phyloP scores from a whole-genome alignment of 1,140 invertebrate genomes.

The Manduca sexta region DNA sequence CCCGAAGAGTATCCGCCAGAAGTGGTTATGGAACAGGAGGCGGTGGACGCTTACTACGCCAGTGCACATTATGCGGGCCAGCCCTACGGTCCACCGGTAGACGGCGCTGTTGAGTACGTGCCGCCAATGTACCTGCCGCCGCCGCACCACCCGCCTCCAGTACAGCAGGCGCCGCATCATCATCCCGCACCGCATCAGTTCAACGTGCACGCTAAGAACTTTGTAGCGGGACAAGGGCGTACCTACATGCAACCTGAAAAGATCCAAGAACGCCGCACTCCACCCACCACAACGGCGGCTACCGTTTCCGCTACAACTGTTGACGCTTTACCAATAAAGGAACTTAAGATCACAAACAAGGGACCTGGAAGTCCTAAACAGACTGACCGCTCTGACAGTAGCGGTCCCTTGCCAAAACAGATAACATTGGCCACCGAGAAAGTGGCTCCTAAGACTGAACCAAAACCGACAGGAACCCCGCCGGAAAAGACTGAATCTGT shows the following conservation, averaged over 20 bases:
- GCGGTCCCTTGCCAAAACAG: constrained; percentile 6
- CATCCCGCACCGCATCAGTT: constrained; percentile 64
- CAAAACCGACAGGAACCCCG: constrained; percentile 42
- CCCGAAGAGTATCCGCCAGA: constrained; percentile 67
- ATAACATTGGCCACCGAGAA: constrained; percentile 3
- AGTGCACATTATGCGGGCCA: constrained; percentile 51
- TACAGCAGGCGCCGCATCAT: constrained; percentile 33
- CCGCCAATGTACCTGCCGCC: constrained; percentile 57
- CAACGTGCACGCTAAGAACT: constrained; percentile 70
- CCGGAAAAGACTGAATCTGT: constrained; percentile 38
- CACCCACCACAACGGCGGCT: constrained; percentile 21
- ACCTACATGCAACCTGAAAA: constrained; percentile 45
- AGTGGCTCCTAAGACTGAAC: constrained; percentile 7
- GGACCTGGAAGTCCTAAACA: constrained; percentile 57
- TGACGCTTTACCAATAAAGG: constrained; percentile 62
- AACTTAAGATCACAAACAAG: constrained; percentile 61
- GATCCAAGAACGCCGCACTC: constrained; percentile 41
- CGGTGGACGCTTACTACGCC: constrained; percentile 65
- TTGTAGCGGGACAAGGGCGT: constrained; percentile 60
- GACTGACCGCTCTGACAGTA: constrained; percentile 27
- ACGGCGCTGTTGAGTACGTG: constrained; percentile 55
- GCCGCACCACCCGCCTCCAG: constrained; percentile 41
- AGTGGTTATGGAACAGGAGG: constrained; percentile 69
- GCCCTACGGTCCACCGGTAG: constrained; percentile 50
- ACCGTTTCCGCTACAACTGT: constrained; percentile 29